Base-by-base conservation (phyloP, 2,797 vertebrate genomes). In the Helicolenus hilgendorfi region DNA sequence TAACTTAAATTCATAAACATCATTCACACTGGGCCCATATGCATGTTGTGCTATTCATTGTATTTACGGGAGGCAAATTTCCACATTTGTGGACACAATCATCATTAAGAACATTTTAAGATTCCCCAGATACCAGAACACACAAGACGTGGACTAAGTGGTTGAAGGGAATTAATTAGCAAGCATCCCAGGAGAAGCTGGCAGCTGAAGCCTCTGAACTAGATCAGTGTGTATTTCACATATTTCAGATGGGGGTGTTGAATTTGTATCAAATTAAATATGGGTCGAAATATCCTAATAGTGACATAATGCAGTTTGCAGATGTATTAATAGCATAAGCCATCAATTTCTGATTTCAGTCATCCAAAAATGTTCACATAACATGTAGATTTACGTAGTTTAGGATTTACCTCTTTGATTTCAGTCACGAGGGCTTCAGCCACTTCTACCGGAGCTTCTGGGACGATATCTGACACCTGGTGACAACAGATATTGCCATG, bases 351-450 rank as follows among this genome's bases (percentile, higher is more conserved):
- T 64, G 5, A 56, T 59, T 31, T 74, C 31, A 22, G 10, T 31
- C 22, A 35, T 7, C 7, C 1, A 64, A 35, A 68, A 55, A 18
- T 24, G n/a, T 4, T 58, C 26, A 36, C 35, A 76, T 29, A 27
- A n/a, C 11, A 29, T 49, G 4, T 29, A 15, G 7, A 13, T 15
- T 72, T 24, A 77, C 56, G 60, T 31, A n/a, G 2, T 41, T 38
- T 0, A 18, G 13, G 2, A 33, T 74, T 74, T 85, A 95, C 94
- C 91, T 94, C 83, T 22, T 59, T 26, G 6, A 89, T 58, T 77
- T 88, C 77, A 67, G 63, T 24, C 20, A 81, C 60, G 0, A 26
- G 55, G 22, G 59, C 71, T 73, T 91, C 76, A 36, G 72, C 60
- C 56, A 78, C 81, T 55, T 87, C 85, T 11, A 67, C 77, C 0